These are phyloP conservation scores for Malurus cyaneus DNA, from an alignment of 2,113 vertebrate species.

Conservation along the genomic window DNA sequence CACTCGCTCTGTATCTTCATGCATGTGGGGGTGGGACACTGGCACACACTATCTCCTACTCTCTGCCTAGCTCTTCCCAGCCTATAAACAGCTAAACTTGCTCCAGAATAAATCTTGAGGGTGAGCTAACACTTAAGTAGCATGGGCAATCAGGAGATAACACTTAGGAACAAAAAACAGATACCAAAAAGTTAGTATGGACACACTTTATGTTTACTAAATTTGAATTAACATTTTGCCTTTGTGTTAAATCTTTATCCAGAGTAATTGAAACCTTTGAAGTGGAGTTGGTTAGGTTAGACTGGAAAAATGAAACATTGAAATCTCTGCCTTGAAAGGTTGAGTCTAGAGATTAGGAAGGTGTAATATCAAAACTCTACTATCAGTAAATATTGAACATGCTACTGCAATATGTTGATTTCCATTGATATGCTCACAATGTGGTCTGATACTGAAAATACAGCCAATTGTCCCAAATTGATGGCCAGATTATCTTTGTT, in stretches of 20 bases:
- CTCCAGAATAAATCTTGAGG: neutral
- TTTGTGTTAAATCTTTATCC: neutral
- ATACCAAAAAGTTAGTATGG: neutral
- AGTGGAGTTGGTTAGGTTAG: neutral
- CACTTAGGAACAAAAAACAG: neutral
- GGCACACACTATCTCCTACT: neutral
- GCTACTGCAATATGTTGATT: neutral
- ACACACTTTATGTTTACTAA: neutral
- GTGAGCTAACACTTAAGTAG: neutral
- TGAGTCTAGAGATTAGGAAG: neutral
- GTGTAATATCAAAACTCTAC: neutral
- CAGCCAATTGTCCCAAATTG: neutral
- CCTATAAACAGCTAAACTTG: neutral
- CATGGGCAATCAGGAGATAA: neutral
- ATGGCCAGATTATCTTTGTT: neutral
- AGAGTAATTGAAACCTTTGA: neutral
- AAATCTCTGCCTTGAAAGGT: neutral
- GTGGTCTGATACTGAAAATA: neutral
- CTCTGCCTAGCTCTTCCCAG: neutral
- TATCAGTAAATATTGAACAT: neutral
- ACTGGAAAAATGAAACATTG: neutral
- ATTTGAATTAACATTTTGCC: neutral
- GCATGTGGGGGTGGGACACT: neutral
- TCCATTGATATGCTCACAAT: neutral
- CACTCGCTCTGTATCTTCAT: neutral